These are phyloP conservation scores for Dasysyrphus tricinctus DNA, from an alignment of 2,888 invertebrate genomes.

Conservation along the genomic window DNA sequence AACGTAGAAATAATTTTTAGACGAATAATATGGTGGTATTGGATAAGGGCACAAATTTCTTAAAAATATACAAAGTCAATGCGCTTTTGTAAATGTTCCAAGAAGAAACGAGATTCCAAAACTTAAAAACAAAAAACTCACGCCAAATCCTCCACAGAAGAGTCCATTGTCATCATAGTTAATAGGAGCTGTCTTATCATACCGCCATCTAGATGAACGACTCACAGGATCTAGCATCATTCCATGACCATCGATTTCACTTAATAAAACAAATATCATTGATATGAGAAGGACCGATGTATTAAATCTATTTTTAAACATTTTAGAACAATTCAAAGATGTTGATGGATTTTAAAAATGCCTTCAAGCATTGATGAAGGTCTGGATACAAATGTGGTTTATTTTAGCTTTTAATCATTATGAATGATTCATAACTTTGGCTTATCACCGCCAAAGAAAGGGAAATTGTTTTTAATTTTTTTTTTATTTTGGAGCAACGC, in stretches of 20 bases:
- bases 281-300: neutral
- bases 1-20: too few relatives aligned
- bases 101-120: neutral
- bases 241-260: constrained; percentile 82
- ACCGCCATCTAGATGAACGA: constrained; percentile 84
- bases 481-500: too few relatives aligned
- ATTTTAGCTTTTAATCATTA: neutral
- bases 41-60: too few relatives aligned
- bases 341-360: neutral
- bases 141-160: constrained; percentile 84
- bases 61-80: too few relatives aligned
- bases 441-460: too few relatives aligned
- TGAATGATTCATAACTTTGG: too few relatives aligned
- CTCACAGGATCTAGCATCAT: constrained; percentile 84
- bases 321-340: neutral
- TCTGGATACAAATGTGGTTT: neutral
- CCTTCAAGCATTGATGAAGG: neutral
- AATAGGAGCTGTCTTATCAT: constrained; percentile 81
- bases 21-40: too few relatives aligned
- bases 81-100: too few relatives aligned
- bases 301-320: neutral
- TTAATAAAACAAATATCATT: neutral
- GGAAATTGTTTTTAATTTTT: too few relatives aligned
- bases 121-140: constrained; percentile 76
- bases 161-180: constrained; percentile 84